These are phyloP conservation scores for Pseudotriccus pelzelni DNA, from an alignment of 2,797 vertebrate species.

Conservation along the genomic window DNA sequence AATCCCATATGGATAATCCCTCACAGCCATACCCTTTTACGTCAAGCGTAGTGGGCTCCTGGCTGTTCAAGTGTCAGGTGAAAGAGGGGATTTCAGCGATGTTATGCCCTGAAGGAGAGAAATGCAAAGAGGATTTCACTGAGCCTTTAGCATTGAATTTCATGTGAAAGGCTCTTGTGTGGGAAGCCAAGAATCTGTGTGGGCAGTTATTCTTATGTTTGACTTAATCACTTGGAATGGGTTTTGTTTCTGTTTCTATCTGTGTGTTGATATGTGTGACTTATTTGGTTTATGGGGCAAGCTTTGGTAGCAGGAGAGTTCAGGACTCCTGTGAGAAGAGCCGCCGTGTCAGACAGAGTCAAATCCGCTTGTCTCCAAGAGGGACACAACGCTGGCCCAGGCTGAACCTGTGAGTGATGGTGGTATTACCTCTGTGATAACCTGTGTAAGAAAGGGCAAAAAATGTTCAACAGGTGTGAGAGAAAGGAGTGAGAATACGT, in stretches of 20 bases:
- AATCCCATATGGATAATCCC: neutral
- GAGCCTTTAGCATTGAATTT: neutral
- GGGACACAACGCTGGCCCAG: accelerated
- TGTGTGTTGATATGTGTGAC: neutral
- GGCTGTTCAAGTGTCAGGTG: neutral
- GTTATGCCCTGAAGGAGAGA: neutral
- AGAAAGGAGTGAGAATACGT: neutral
- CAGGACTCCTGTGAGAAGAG: neutral
- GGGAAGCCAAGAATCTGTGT: neutral
- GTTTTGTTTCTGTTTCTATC: neutral
- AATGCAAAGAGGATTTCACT: neutral
- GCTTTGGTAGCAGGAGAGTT: neutral
- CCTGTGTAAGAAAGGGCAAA: neutral
- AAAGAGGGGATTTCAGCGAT: neutral
- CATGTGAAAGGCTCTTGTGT: neutral
- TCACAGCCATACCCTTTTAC: neutral
- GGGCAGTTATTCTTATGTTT: neutral
- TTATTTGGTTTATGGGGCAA: neutral
- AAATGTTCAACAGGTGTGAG: neutral
- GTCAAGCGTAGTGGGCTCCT: neutral
- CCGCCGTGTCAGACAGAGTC: accelerated
- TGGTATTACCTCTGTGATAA: neutral
- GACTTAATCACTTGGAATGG: neutral
- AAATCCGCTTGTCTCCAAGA: neutral
- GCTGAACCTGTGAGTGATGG: accelerated